Evolutionary conservation across 2,113 vertebrate genomes (phyloP), one percentile per base, ranked within the genome.

Genomic region (Cryptotis parvus): DNA sequence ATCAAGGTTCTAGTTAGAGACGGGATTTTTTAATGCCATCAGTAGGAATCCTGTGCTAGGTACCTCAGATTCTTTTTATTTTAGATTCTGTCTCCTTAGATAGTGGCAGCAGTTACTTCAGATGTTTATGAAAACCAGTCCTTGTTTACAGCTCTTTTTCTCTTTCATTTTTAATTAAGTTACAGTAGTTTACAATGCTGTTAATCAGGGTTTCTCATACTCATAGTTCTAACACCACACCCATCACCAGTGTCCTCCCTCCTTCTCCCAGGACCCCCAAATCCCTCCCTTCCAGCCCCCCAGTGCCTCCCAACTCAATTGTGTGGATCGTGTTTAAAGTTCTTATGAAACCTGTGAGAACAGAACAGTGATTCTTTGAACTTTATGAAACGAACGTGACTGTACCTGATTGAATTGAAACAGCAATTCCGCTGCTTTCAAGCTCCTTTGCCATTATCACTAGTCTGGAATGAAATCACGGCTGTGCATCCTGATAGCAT

Each of bases 351-450:
- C 55, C 31, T 22, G 16, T 65, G 45, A 6, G 70, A 84, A 49
- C 49, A 85, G 63, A 81, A 43, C 49, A 35, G 1, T 37, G 55
- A 35, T 39, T 65, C 14, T 78, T 91, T 70, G 73, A 80, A 82
- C 29, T 22, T 45, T 27, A 43, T 61, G 72, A 55, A 39, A 52
- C 10, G 55, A 77, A 65, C 75, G 22, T 49, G 83, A 87, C 76
- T 15, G 3, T 22, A 35, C 27, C 43, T 26, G 88, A 49, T 3
- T 78, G 65, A 45, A 33, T 75, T 79, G 92, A 94, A 94, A 91
- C 70, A 80, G 93, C 80, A 27, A 0, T 49, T 12, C 9, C 33
- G 78, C 95, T 94, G 69, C 91, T 91, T 96, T 89, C 92, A 65
- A 41, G 68, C 86, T 87, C 95, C 9, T 39, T 26, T 77, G 75